A percentile compares a stretch with the other conserved stretches of the same genome.
Evolutionary conservation across 2,113 vertebrate species (phyloP).

Genomic region (Morphnarchus princeps): DNA sequence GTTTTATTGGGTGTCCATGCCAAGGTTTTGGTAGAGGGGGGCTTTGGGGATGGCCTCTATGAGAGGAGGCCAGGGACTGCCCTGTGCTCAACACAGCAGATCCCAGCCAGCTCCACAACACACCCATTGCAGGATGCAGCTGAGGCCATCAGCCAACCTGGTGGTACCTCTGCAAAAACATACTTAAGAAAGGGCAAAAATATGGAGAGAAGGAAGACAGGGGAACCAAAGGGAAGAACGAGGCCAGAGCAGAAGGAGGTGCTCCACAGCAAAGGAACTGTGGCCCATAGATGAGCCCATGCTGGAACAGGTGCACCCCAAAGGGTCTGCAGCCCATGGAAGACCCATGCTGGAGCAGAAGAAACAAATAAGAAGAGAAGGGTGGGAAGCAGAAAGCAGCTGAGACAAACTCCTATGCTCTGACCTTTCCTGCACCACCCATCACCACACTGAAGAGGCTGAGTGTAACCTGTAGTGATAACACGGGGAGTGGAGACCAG

Average conservation of each 20-base stretch:
- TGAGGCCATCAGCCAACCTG: background rate
- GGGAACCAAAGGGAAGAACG: background rate
- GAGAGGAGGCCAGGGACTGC: background rate
- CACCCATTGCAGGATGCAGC: background rate
- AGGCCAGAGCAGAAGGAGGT: background rate
- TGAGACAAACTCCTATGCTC: background rate
- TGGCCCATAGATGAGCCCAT: background rate
- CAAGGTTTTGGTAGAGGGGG: background rate
- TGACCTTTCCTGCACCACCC: background rate
- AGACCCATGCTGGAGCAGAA: background rate
- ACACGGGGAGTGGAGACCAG: background rate
- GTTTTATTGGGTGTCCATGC: background rate
- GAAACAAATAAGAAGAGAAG: background rate
- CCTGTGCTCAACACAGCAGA: background rate
- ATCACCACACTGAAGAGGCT: background rate
- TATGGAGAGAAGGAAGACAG: background rate
- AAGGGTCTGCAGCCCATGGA: background rate
- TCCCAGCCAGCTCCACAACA: background rate
- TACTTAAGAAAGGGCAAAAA: background rate
- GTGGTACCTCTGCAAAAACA: background rate
- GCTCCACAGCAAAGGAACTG: background rate
- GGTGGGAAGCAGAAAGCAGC: background rate
- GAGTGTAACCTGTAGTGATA: background rate
- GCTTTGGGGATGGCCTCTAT: background rate
- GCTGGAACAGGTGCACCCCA: background rate